Evolutionary conservation across 1,140 invertebrate genomes (phyloP).

Genomic region (Zaprionus davidi): DNA sequence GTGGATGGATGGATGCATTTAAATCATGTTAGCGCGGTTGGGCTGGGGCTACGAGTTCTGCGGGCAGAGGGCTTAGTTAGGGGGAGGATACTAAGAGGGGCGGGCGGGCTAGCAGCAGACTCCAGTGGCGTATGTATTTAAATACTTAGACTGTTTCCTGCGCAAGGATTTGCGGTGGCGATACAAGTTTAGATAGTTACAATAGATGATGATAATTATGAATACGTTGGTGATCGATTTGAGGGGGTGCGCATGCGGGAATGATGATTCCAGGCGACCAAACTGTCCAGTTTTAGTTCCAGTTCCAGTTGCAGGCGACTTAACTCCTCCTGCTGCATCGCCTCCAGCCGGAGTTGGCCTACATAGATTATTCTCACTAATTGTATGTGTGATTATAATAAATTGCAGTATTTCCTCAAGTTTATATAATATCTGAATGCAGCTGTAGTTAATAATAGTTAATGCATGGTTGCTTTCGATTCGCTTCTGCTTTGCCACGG

Average conservation of each 20-base stretch:
- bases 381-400: slow-evolving; percentile 72
- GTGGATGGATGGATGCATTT: slow-evolving; percentile 20
- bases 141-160: slow-evolving; percentile 68
- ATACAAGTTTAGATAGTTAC: slow-evolving; percentile 79
- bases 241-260: slow-evolving; percentile 25
- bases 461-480: slow-evolving; percentile 34
- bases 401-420: slow-evolving; percentile 75
- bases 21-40: slow-evolving; percentile 25
- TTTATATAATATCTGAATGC: slow-evolving; percentile 71
- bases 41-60: not conserved
- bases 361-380: slow-evolving; percentile 46
- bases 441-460: slow-evolving; percentile 58
- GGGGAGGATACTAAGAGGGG: not conserved
- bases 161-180: slow-evolving; percentile 83
- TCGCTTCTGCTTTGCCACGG: slow-evolving; percentile 41
- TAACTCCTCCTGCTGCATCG: not conserved
- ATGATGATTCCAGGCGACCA: slow-evolving; percentile 33
- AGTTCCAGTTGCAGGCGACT: not conserved
- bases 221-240: slow-evolving; percentile 37
- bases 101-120: slow-evolving; percentile 45
- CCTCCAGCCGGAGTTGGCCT: not conserved
- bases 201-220: slow-evolving; percentile 71
- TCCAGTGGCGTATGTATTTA: slow-evolving; percentile 22
- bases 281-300: not conserved
- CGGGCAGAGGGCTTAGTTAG: not conserved